phyloP scores from a whole-genome alignment of 2,797 vertebrate genomes.

The Sebastes ruberrimus region DNA sequence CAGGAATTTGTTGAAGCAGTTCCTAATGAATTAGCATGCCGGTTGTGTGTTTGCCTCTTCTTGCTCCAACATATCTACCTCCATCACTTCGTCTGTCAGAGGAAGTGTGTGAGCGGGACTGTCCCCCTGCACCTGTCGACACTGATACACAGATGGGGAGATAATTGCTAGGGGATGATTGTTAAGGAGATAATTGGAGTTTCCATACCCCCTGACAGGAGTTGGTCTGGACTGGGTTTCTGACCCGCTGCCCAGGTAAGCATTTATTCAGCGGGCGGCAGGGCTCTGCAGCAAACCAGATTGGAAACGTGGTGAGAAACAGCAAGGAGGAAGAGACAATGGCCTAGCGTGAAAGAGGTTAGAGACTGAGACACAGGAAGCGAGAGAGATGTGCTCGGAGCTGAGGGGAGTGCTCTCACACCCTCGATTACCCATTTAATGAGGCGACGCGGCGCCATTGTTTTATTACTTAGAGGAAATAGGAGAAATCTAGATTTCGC shows the following conservation, averaged over 20 bases:
- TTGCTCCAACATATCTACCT: conserved; percentile 26
- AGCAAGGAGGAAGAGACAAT: conserved; percentile 46
- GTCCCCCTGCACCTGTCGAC: conserved; percentile 71
- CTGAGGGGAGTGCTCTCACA: conserved; percentile 74
- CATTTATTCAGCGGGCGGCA: conserved; percentile 66
- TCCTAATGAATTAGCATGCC: conserved; percentile 44
- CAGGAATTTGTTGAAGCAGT: conserved; percentile 30
- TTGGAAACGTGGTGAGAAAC: conserved; percentile 58
- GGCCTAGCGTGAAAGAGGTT: conserved; percentile 43
- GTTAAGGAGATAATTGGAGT: conserved; percentile 78
- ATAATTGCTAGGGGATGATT: conserved; percentile 75
- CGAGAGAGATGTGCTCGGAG: conserved; percentile 56
- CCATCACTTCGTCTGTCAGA: conserved; percentile 48
- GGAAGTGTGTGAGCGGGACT: conserved; percentile 35
- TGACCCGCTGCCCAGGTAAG: conserved; percentile 78
- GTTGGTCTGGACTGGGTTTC: conserved; percentile 64
- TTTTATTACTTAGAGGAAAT: conserved; percentile 81
- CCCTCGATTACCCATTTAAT: conserved; percentile 81
- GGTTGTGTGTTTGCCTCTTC: conserved; percentile 13
- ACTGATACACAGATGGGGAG: conserved; percentile 72
- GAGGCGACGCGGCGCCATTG: conserved; percentile 74
- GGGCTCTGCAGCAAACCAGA: conserved; percentile 54
- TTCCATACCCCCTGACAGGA: conserved; percentile 69
- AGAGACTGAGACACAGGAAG: conserved; percentile 42
- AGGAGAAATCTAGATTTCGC: conserved; percentile 71